Conservation (phyloP, 2,113 vertebrate genomes). For the Sciurus niger region DNA sequence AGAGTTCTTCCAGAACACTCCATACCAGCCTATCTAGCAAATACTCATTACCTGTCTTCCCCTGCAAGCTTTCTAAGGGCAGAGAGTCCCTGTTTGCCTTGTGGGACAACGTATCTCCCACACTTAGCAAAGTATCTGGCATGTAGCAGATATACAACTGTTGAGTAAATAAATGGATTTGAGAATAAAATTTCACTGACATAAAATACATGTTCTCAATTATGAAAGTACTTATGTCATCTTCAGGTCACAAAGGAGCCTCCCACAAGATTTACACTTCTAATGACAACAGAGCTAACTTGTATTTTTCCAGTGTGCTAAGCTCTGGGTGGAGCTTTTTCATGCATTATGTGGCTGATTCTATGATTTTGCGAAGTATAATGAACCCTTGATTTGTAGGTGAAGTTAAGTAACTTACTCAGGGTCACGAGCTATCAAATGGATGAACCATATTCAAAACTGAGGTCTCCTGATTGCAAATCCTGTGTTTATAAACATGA, state of each 20-base stretch:
- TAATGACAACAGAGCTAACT: background rate
- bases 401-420: background rate
- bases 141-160: background rate
- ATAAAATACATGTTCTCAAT: conserved; percentile 46
- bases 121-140: background rate
- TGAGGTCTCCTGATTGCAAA: background rate
- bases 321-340: background rate
- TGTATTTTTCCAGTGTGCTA: background rate
- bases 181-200: background rate
- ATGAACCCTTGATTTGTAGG: background rate
- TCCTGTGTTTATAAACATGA: background rate
- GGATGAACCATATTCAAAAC: background rate
- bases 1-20: background rate
- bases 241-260: background rate
- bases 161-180: background rate
- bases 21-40: background rate
- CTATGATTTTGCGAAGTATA: background rate
- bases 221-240: background rate
- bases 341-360: conserved; percentile 4
- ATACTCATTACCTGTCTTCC: background rate
- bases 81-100: background rate
- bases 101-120: background rate
- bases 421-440: background rate
- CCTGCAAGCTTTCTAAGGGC: background rate
- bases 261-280: background rate